Conservation (phyloP, 1,140 invertebrate species). For the Drosophila ficusphila region DNA sequence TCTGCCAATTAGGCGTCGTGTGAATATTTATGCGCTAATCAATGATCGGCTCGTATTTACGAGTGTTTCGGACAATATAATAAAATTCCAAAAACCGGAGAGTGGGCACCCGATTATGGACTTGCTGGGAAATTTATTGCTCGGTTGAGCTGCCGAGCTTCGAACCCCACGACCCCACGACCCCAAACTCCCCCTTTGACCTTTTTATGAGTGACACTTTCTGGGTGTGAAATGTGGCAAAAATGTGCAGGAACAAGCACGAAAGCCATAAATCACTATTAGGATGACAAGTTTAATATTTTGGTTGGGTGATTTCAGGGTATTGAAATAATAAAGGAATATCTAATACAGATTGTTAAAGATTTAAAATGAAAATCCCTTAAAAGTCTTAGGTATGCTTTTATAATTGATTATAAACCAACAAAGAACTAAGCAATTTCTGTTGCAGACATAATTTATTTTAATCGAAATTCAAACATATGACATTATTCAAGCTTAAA, state of each 20-base stretch:
- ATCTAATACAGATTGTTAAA: neutral
- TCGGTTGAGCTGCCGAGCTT: slow-evolving; percentile 8
- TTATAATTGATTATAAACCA: neutral
- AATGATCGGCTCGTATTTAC: slow-evolving; percentile 55
- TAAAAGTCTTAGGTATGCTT: neutral
- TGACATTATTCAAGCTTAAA: neutral
- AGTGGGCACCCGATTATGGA: slow-evolving; percentile 4
- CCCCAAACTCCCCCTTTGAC: slow-evolving; percentile 9
- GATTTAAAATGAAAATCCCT: neutral
- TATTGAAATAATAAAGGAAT: neutral
- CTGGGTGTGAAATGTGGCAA: slow-evolving; percentile 21
- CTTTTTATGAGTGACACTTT: slow-evolving; percentile 38
- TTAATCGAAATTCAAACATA: neutral
- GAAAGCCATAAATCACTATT: slow-evolving; percentile 35
- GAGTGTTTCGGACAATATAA: slow-evolving; percentile 27
- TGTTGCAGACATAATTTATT: neutral
- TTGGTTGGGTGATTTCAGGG: slow-evolving; percentile 9
- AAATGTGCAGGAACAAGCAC: slow-evolving; percentile 6
- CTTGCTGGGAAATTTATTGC: slow-evolving; percentile 35
- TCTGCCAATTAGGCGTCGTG: slow-evolving; percentile 42
- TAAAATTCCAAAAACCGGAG: slow-evolving; percentile 26
- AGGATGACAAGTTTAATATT: slow-evolving; percentile 10
- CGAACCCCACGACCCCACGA: slow-evolving; percentile 13
- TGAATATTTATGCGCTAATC: slow-evolving; percentile 74
- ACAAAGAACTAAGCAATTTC: too few relatives aligned